These are phyloP conservation scores for Norana najaformis DNA, from an alignment of 2,888 invertebrate species.

Conservation along the genomic window DNA sequence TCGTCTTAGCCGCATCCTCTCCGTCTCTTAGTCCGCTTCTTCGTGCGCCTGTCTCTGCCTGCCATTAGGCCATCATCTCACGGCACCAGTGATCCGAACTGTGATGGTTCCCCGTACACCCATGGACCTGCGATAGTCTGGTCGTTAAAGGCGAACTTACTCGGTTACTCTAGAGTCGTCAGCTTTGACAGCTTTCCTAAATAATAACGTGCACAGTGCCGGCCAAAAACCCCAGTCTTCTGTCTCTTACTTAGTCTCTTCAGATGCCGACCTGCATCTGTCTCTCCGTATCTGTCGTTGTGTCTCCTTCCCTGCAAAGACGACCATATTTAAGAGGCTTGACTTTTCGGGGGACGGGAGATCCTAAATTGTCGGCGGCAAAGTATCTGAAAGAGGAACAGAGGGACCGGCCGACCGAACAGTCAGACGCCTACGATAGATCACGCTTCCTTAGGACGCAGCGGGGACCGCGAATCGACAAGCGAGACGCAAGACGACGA, in stretches of 20 bases:
- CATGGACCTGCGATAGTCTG: neutral
- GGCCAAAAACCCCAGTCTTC: neutral
- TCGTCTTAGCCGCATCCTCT: neutral
- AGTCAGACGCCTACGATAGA: neutral
- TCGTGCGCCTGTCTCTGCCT: neutral
- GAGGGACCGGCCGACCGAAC: neutral
- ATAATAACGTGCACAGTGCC: neutral
- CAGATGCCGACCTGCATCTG: neutral
- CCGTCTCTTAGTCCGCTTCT: neutral
- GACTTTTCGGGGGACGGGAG: neutral
- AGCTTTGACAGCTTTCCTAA: slow-evolving; percentile 13
- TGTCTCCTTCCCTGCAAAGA: neutral
- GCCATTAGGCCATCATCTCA: neutral
- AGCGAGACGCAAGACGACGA: neutral
- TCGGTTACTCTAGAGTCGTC: neutral
- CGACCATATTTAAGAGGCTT: neutral
- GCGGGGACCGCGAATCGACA: neutral
- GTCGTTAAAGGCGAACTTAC: neutral
- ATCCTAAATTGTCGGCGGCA: neutral
- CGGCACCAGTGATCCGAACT: neutral
- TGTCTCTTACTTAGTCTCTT: neutral
- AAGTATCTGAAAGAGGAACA: neutral
- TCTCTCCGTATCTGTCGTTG: too few species aligned
- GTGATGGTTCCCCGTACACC: neutral
- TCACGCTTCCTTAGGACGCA: neutral